A percentile compares a stretch with the other conserved stretches of the same genome.
Conservation (phyloP, 2,888 invertebrate genomes). For the Eilema depressum region DNA sequence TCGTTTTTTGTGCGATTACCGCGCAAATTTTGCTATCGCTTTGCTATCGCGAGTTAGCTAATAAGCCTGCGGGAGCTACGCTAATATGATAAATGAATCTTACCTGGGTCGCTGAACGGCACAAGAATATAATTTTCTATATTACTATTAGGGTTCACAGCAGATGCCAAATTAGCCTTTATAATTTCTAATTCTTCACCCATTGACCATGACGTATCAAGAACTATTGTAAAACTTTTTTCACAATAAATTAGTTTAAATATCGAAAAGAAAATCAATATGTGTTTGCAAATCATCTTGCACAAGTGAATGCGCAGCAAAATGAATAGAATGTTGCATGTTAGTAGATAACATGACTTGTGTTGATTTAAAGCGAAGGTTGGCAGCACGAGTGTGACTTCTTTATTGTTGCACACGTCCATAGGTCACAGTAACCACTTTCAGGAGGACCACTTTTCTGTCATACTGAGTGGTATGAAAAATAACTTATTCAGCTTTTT, state of each 20-base stretch:
- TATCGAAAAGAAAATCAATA: slow-evolving; percentile 21
- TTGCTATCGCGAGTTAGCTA: too few relatives aligned
- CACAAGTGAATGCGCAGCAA: neutral
- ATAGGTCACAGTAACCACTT: too few relatives aligned
- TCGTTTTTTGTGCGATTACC: too few relatives aligned
- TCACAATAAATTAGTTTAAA: slow-evolving; percentile 26
- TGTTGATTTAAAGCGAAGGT: slow-evolving; percentile 4
- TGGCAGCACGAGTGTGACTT: too few relatives aligned
- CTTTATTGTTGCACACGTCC: too few relatives aligned
- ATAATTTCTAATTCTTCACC: slow-evolving; percentile 59
- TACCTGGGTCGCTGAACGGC: slow-evolving; percentile 61
- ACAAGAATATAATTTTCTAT: slow-evolving; percentile 55
- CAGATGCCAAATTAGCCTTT: slow-evolving; percentile 52
- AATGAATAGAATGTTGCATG: slow-evolving; percentile 6
- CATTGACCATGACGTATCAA: slow-evolving; percentile 71
- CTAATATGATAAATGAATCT: slow-evolving; percentile 23
- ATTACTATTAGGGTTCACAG: slow-evolving; percentile 36
- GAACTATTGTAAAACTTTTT: slow-evolving; percentile 66
- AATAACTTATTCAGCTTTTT: too few relatives aligned
- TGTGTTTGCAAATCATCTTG: slow-evolving; percentile 41
- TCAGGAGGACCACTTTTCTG: too few relatives aligned
- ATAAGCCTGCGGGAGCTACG: too few relatives aligned
- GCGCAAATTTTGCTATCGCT: too few relatives aligned
- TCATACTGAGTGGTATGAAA: too few relatives aligned
- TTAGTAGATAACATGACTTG: slow-evolving; percentile 5